Base-by-base conservation (phyloP, 2,797 vertebrate species). In the Esox lucius region DNA sequence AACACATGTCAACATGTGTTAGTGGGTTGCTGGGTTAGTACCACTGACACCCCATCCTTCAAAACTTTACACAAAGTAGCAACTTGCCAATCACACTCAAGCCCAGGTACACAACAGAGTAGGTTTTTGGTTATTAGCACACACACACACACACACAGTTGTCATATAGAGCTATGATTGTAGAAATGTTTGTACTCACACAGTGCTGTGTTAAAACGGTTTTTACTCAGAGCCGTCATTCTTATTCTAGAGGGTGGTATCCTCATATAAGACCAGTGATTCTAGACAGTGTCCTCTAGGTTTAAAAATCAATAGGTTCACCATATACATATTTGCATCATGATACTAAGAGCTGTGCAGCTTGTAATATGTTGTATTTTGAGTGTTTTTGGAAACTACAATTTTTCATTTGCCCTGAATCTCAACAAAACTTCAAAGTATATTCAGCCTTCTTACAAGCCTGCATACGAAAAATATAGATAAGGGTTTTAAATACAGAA, bases 31-130 rank as follows among this genome's bases (percentile, higher is more conserved):
- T 59, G 56, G 17, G 56, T 24, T 22, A 59, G 56, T 59, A 5
- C 19, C 53, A 56, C 56, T n/a, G 53, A 56, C 19, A 75, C 0
- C 1, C 53, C 13, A 74, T 48, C 19, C 73, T 48, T n/a, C 48
- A 13, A 39, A 33, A 56, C 19, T 16, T 56, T n/a, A 56, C 19
- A 56, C 51, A 7, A 59, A 24, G n/a, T 22, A 59, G 53, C 22
- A 22, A 76, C 80, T 81, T 72, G 72, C 65, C 71, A 2, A 24
- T 22, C 19, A 42, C 65, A 80, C 66, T 73, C 79, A 75, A 68
- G 71, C 71, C 73, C 24, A 72, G 75, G 73, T 11, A 19, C 62
- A 39, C n/a, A 22, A 9, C n/a, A 24, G 56, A 24, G 56, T 59
- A 13, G n/a, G 56, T 59, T 59, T 59, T 59, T 59, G 59, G 22